These are phyloP conservation scores for Procambarus clarkii DNA, from an alignment of 1,140 invertebrate species.

Conservation along the genomic window DNA sequence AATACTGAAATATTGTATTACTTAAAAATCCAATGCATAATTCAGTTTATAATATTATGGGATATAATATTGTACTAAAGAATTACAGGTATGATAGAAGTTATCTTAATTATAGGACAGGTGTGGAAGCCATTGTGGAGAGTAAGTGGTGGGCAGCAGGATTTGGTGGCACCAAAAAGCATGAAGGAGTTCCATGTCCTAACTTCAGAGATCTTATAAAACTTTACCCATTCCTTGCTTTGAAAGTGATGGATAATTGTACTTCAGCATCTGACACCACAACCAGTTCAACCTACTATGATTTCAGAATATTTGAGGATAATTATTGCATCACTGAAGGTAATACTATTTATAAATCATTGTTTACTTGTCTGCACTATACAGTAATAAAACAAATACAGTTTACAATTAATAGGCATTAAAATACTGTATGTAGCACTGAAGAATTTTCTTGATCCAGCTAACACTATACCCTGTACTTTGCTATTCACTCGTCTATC, in stretches of 20 bases:
- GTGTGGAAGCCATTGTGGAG: constrained; percentile 21
- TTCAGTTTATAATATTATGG: too few species aligned
- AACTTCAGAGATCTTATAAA: constrained; percentile 39
- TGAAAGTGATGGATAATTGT: constrained; percentile 28
- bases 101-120: constrained; percentile 6
- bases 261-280: not conserved
- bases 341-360: not conserved
- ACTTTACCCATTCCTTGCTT: constrained; percentile 3
- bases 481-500: too few species aligned
- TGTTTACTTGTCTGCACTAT: too few species aligned
- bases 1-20: too few species aligned
- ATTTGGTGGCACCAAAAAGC: constrained; percentile 20
- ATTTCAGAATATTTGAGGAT: constrained; percentile 42
- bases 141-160: constrained; percentile 47
- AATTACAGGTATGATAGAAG: not conserved
- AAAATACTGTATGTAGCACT: too few species aligned
- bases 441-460: too few species aligned
- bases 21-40: too few species aligned
- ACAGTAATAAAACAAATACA: too few species aligned
- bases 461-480: too few species aligned
- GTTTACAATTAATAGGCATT: too few species aligned
- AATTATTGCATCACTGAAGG: constrained; percentile 15
- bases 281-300: not conserved
- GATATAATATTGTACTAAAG: too few species aligned
- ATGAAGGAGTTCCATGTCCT: not conserved